These are phyloP conservation scores for Coluber constrictor DNA, from an alignment of 2,797 vertebrate species.

Conservation along the genomic window DNA sequence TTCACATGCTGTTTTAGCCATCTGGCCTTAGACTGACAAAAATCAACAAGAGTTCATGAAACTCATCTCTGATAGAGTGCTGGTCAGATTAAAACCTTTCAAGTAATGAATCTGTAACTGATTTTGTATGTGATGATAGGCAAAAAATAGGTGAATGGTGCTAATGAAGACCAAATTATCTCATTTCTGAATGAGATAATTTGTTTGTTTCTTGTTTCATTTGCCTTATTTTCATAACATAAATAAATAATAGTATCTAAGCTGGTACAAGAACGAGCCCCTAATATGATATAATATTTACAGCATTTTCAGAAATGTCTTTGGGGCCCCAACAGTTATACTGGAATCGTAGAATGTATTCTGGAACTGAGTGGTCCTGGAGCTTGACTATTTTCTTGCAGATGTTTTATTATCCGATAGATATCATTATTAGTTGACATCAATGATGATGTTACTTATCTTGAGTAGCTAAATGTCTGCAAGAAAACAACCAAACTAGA, in stretches of 20 bases:
- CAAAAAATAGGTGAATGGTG: background rate
- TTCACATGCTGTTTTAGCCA: slow-evolving; percentile 23
- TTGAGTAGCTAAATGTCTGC: background rate
- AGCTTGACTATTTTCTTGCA: background rate
- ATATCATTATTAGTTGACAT: background rate
- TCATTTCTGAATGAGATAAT: background rate
- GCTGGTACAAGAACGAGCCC: background rate
- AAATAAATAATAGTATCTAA: background rate
- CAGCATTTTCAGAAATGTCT: background rate
- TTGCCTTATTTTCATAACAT: background rate
- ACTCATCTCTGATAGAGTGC: background rate
- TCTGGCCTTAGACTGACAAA: slow-evolving; percentile 1
- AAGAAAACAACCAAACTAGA: background rate
- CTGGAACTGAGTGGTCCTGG: background rate
- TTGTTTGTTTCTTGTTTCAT: background rate
- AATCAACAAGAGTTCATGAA: background rate
- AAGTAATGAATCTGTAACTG: background rate
- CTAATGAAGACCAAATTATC: background rate
- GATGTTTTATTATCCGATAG: background rate
- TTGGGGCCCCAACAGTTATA: background rate
- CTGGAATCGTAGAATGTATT: background rate
- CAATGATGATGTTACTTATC: background rate
- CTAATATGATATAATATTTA: background rate
- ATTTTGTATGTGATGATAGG: background rate
- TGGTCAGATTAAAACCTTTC: background rate